Percentiles rank a stretch among this genome's conserved stretches.
Conservation (phyloP, 2,888 invertebrate species). For the Pasiphila rectangulata region DNA sequence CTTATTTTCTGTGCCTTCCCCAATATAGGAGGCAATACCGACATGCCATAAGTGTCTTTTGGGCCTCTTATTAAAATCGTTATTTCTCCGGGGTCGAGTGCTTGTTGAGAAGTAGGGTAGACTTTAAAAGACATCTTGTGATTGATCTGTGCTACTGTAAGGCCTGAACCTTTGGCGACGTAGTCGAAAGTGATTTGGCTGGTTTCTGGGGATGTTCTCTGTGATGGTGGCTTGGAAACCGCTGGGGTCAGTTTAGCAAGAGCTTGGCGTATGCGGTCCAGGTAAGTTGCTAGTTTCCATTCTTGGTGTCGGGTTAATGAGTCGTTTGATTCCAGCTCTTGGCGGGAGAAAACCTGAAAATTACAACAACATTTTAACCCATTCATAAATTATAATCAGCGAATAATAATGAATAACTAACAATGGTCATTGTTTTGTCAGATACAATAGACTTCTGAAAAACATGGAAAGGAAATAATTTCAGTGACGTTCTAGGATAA, state of each 20-base stretch:
- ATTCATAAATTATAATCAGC: background rate
- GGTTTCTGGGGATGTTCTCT: constrained; percentile 60
- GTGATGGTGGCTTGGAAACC: constrained; percentile 59
- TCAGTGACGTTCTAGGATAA: too few relatives aligned
- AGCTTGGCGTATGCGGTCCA: constrained; percentile 72
- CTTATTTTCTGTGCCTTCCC: constrained; percentile 73
- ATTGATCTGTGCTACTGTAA: constrained; percentile 79
- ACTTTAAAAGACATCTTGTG: constrained; percentile 81
- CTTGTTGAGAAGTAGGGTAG: constrained; percentile 77
- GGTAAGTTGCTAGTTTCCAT: constrained; percentile 77
- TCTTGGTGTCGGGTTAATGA: constrained; percentile 76
- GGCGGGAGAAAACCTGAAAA: constrained; percentile 79
- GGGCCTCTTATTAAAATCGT: constrained; percentile 74
- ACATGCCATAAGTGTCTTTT: constrained; percentile 68
- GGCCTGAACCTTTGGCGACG: constrained; percentile 82
- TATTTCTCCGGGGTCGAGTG: constrained; percentile 70
- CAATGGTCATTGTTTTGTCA: background rate
- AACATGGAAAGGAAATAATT: background rate
- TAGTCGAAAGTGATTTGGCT: constrained; percentile 74
- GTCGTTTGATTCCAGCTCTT: constrained; percentile 75
- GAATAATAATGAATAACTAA: background rate
- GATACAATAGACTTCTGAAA: too few relatives aligned
- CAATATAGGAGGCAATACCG: constrained; percentile 65
- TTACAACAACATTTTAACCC: background rate
- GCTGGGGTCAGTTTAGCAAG: constrained; percentile 66